Conservation (phyloP, 2,888 invertebrate genomes). For the Xestia xanthographa region DNA sequence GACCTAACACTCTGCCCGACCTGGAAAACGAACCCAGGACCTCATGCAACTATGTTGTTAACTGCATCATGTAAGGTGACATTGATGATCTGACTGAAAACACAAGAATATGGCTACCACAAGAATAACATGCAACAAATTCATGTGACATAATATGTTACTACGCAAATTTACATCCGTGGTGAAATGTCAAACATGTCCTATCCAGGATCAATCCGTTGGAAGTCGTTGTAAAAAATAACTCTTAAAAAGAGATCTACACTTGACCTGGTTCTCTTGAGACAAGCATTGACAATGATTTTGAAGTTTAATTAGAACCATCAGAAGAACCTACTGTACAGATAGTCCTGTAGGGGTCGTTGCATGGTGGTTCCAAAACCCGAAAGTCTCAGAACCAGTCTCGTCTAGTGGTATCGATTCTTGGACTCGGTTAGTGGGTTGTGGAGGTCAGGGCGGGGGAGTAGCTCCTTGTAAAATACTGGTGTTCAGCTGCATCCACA, state of each 20-base stretch:
- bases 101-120: not conserved
- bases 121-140: too few species aligned
- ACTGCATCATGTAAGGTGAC: too few species aligned
- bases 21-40: too few species aligned
- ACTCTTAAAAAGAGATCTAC: too few species aligned
- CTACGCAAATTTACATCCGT: not conserved
- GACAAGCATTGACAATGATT: too few species aligned
- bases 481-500: not conserved
- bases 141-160: not conserved
- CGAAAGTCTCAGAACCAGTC: not conserved
- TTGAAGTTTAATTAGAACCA: not conserved
- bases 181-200: not conserved
- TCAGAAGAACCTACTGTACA: too few species aligned
- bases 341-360: not conserved
- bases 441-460: not conserved
- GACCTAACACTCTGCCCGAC: too few species aligned
- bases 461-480: not conserved
- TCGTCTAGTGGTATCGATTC: not conserved
- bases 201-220: too few species aligned
- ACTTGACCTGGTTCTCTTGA: too few species aligned
- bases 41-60: too few species aligned
- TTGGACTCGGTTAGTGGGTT: not conserved
- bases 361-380: not conserved
- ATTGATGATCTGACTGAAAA: not conserved
- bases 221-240: too few species aligned